Conservation (phyloP, 1,140 invertebrate genomes). For the Camponotus floridanus region DNA sequence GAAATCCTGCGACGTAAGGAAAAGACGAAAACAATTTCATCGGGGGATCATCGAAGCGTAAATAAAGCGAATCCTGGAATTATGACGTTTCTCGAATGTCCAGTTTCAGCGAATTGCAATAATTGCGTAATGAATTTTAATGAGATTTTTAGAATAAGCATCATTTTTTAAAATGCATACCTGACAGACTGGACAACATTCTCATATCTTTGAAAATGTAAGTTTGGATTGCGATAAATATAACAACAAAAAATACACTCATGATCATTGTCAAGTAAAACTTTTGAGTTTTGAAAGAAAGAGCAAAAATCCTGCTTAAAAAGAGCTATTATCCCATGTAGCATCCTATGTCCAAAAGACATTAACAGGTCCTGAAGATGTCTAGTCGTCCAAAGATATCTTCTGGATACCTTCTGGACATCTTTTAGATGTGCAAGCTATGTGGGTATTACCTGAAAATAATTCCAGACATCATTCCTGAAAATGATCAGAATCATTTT, state of each 20-base stretch:
- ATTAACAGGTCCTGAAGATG: too few species aligned
- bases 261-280: not conserved
- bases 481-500: constrained; percentile 22
- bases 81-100: not conserved
- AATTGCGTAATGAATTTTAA: not conserved
- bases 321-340: constrained; percentile 19
- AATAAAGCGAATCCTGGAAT: not conserved
- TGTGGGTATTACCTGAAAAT: constrained; percentile 38
- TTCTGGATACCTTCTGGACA: too few species aligned
- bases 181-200: too few species aligned
- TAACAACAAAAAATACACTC: not conserved
- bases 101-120: not conserved
- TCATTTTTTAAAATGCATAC: not conserved
- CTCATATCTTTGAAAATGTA: not conserved
- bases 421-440: too few species aligned
- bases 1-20: constrained; percentile 12
- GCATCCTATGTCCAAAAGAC: too few species aligned
- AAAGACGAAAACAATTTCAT: constrained; percentile 6
- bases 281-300: not conserved
- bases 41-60: not conserved
- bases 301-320: constrained; percentile 1
- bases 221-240: not conserved
- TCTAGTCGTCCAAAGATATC: too few species aligned
- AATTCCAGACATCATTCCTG: not conserved
- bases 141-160: not conserved